phyloP scores from a whole-genome alignment of 30 jellyfish, hydroid and myxozoan genomes.

The Cassiopea xamachana region DNA sequence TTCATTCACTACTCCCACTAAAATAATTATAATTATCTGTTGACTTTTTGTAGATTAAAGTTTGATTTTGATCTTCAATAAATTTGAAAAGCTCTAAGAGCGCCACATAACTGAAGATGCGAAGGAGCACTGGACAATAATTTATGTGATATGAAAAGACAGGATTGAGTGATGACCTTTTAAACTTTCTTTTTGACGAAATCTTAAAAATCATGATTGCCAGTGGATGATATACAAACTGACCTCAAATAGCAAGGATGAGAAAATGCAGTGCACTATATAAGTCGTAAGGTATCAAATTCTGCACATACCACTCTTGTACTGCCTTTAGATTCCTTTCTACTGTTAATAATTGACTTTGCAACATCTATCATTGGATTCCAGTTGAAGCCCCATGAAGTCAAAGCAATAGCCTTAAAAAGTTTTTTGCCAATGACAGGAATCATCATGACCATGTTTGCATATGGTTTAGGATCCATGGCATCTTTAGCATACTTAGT shows the following conservation, averaged over 20 bases:
- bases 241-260: background rate
- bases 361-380: constrained; percentile 39
- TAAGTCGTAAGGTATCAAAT: background rate
- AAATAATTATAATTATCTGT: too few relatives aligned
- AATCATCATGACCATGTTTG: constrained; percentile 21
- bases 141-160: too few relatives aligned
- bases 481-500: constrained; percentile 47
- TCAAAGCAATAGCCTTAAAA: constrained; percentile 7
- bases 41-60: too few relatives aligned
- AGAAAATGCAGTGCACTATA: background rate
- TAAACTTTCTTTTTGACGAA: too few relatives aligned
- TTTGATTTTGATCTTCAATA: too few relatives aligned
- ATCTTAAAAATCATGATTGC: too few relatives aligned
- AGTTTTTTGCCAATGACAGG: constrained; percentile 59
- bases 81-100: too few relatives aligned
- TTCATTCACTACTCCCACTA: too few relatives aligned
- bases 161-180: too few relatives aligned
- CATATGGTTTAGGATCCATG: constrained; percentile 33
- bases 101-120: too few relatives aligned
- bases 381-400: constrained; percentile 43
- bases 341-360: constrained; percentile 5
- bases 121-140: too few relatives aligned
- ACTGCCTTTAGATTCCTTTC: background rate
- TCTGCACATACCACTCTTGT: constrained; percentile 16
- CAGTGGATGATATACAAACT: too few relatives aligned